Base-by-base conservation (phyloP, 2,888 invertebrate genomes). In the Ectemnius lituratus region DNA sequence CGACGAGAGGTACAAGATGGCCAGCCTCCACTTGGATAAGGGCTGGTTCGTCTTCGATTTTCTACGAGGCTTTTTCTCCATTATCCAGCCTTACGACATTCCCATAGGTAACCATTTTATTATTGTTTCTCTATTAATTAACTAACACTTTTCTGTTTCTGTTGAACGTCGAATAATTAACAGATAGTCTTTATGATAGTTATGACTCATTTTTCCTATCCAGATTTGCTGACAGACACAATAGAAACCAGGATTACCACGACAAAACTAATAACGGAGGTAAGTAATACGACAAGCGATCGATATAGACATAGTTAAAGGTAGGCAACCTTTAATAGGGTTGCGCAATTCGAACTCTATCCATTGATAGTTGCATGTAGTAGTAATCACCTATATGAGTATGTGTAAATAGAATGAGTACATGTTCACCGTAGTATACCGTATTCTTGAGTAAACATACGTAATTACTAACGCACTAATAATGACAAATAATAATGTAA, bases 11-110 rank as follows among this genome's bases (percentile, higher is more conserved):
- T 90, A 85, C 68, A 88, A 89, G 87, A 91, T 92, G 86, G 85
- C 90, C 28, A 90, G 89, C 61, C 91, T 95, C 81, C 92, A 92
- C 85, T 91, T 94, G 74, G 93, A 94, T 72, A 92, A 93, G 73
- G 93, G 94, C 79, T 92, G 93, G 87, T 92, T 94, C 87, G 91
- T 93, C 80, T 95, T 95, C 88, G 92, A 92, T 84, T 93, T 94
- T 88, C 92, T 95, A 87, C 93, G 94, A 13, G 89, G 91, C 73
- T 92, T 95, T 88, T 92, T 95, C 87, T 92, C 92, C 80, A 89
- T 93, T 86, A 92, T 95, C 86, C 93, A 94, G 89, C 94, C 94
- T 3, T 92, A 93, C 85, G 93, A 94, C 81, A 93, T 94, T 90
- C 94, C 95, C 74, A 89, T 93, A 69, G 94, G 95, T 95, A 91